phyloP scores from a whole-genome alignment of 92 coral and sea anemone genomes.

The Porites evermanni region DNA sequence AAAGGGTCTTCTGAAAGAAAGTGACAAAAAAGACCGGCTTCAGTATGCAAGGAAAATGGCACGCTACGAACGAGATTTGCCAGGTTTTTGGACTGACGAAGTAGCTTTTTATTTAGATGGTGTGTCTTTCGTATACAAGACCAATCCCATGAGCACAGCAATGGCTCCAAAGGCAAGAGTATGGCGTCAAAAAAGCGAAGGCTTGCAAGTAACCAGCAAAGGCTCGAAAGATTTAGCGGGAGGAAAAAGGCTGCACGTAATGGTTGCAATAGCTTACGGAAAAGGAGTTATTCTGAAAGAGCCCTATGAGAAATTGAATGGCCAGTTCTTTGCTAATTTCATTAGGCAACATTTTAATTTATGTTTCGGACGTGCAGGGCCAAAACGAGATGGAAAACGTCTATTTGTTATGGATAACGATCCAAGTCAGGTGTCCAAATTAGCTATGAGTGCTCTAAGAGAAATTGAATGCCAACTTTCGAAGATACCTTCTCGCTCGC shows the following conservation, averaged over 20 bases:
- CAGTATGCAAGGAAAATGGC: slow-evolving; percentile 19
- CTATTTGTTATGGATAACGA: too few species aligned
- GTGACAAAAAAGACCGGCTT: slow-evolving; percentile 18
- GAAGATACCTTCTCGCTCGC: slow-evolving; percentile 40
- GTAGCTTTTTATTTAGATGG: slow-evolving; percentile 59
- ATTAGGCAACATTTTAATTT: slow-evolving; percentile 61
- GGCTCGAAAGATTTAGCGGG: slow-evolving; percentile 70
- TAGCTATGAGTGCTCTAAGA: slow-evolving; percentile 43
- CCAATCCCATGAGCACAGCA: slow-evolving; percentile 45
- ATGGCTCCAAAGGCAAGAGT: slow-evolving; percentile 45
- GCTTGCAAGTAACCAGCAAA: slow-evolving; percentile 60
- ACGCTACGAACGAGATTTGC: background rate
- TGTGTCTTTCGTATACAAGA: slow-evolving; percentile 44
- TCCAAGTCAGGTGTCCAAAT: slow-evolving; percentile 30
- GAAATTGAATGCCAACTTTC: slow-evolving; percentile 54
- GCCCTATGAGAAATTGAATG: slow-evolving; percentile 62
- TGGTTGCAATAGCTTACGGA: slow-evolving; percentile 68
- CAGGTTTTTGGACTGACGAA: slow-evolving; percentile 44
- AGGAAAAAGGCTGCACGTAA: slow-evolving; percentile 60
- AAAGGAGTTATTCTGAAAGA: slow-evolving; percentile 57
- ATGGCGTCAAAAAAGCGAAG: slow-evolving; percentile 51
- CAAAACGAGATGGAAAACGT: slow-evolving; percentile 15
- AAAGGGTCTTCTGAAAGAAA: slow-evolving; percentile 48
- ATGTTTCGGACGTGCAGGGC: slow-evolving; percentile 63
- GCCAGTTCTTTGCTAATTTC: slow-evolving; percentile 55